Conservation (phyloP, 2,113 vertebrate species). For the Dipodomys stephensi region DNA sequence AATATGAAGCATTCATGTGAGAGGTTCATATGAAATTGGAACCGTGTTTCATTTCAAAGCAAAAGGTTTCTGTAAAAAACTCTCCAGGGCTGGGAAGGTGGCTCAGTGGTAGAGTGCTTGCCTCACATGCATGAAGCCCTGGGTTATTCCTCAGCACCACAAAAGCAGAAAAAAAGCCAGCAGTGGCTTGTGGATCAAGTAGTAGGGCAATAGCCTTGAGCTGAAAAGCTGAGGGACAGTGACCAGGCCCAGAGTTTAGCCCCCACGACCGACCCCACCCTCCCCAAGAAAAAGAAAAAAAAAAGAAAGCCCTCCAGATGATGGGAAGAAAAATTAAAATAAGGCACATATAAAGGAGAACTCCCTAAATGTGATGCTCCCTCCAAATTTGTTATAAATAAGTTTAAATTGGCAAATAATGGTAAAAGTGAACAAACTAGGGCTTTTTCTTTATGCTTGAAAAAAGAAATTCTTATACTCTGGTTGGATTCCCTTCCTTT, state of each 20-base stretch:
- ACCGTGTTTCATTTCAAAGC: neutral
- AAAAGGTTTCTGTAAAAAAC: neutral
- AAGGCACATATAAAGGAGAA: no score
- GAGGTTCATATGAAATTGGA: slow-evolving; percentile 20
- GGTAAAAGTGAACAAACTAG: neutral
- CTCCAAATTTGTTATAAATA: neutral
- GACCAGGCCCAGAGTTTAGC: no score
- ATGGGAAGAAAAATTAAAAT: neutral
- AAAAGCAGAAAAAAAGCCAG: no score
- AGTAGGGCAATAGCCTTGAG: no score
- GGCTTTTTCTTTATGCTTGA: neutral
- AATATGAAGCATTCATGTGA: neutral
- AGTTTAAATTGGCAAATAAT: neutral
- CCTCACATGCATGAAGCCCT: no score
- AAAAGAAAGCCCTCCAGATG: neutral
- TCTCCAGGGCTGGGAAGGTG: no score
- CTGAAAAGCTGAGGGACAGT: no score
- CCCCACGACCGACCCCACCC: no score
- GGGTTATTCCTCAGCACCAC: no score
- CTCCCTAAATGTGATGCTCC: no score
- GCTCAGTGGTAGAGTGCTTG: no score
- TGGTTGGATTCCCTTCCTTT: neutral
- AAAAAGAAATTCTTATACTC: neutral
- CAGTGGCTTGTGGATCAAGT: no score
- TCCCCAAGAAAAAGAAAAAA: neutral